phyloP scores from a whole-genome alignment of 2,797 vertebrate genomes.

The Parauchenoglanis punctatus region DNA sequence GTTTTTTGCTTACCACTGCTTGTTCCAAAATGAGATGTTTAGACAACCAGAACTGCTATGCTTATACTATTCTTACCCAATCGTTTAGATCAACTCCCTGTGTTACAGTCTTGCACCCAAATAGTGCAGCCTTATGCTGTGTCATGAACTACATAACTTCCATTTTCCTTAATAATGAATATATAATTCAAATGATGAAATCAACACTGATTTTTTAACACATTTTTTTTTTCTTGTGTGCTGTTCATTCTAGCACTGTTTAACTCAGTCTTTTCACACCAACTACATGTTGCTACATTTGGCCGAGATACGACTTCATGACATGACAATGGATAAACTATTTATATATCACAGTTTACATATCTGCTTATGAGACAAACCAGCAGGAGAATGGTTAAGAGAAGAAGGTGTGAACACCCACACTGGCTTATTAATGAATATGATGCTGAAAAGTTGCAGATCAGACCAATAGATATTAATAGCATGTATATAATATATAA shows the following conservation, averaged over 20 bases:
- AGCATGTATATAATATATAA: neutral
- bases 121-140: neutral
- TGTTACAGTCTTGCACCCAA: neutral
- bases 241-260: neutral
- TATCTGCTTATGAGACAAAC: neutral
- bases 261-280: neutral
- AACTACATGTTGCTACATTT: neutral
- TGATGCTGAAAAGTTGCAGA: neutral
- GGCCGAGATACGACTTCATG: neutral
- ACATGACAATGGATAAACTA: neutral
- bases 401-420: slow-evolving; percentile 1
- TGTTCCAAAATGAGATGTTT: neutral
- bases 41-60: neutral
- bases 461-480: neutral
- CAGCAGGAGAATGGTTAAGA: neutral
- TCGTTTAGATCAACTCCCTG: neutral
- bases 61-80: no score
- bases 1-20: neutral
- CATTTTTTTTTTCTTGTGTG: neutral
- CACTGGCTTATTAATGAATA: neutral
- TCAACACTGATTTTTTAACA: neutral
- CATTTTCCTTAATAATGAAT: neutral
- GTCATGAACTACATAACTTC: neutral
- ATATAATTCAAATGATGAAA: neutral
- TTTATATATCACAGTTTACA: neutral